Evolutionary conservation across 2,888 invertebrate genomes (phyloP).

Genomic region (Phyllotreta cruciferae): DNA sequence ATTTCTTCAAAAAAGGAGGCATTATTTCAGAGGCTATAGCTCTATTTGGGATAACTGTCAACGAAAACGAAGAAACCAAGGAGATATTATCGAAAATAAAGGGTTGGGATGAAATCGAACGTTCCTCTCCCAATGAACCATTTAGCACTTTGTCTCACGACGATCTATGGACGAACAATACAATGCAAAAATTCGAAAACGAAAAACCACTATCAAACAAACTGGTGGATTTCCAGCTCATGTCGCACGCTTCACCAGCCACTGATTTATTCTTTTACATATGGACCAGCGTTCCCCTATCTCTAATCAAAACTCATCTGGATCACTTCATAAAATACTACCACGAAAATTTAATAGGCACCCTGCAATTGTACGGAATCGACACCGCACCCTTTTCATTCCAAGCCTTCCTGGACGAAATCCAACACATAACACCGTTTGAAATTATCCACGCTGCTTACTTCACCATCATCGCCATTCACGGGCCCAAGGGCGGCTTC

Average conservation of each 20-base stretch:
- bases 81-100: slow-evolving; percentile 10
- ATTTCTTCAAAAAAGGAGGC: slow-evolving; percentile 12
- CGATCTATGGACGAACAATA: slow-evolving; percentile 68
- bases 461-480: slow-evolving; percentile 49
- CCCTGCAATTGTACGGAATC: slow-evolving; percentile 51
- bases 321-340: slow-evolving; percentile 62
- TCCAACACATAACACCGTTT: slow-evolving; percentile 52
- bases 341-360: slow-evolving; percentile 58
- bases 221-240: slow-evolving; percentile 67
- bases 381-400: slow-evolving; percentile 54
- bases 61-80: slow-evolving; percentile 21
- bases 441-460: slow-evolving; percentile 58
- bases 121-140: slow-evolving; percentile 23
- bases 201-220: slow-evolving; percentile 50
- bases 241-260: slow-evolving; percentile 61
- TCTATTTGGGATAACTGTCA: slow-evolving; percentile 5
- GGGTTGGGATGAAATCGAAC: slow-evolving; percentile 14
- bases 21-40: not conserved
- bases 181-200: slow-evolving; percentile 60
- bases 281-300: slow-evolving; percentile 60
- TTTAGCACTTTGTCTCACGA: slow-evolving; percentile 64
- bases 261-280: slow-evolving; percentile 65
- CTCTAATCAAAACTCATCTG: slow-evolving; percentile 56
- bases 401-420: slow-evolving; percentile 56
- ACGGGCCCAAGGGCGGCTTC: slow-evolving; percentile 31